phyloP scores from a whole-genome alignment of 2,113 vertebrate species.

The Stegostoma tigrinum region DNA sequence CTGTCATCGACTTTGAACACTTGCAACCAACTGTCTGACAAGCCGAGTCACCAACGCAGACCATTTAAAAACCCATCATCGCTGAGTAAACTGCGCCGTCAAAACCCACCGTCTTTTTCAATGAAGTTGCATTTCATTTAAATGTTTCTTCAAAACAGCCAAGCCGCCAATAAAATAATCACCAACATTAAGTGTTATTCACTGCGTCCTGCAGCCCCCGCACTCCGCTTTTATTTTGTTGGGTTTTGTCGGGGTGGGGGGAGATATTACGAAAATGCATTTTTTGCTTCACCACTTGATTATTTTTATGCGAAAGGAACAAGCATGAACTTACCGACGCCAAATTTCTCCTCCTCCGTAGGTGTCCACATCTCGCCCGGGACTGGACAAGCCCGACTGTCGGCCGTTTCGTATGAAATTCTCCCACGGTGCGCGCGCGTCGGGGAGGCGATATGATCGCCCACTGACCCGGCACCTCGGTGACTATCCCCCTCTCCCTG shows the following conservation, averaged over 20 bases:
- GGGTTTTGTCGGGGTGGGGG: background rate
- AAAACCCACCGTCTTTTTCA: background rate
- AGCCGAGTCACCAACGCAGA: background rate
- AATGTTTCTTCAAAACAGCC: background rate
- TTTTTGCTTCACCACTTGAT: background rate
- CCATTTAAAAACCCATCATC: background rate
- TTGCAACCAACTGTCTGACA: background rate
- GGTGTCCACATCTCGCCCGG: constrained; percentile 77
- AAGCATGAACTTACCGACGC: constrained; percentile 72
- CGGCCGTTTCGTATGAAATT: constrained; percentile 1
- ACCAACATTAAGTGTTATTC: background rate
- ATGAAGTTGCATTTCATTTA: background rate
- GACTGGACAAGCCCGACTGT: background rate
- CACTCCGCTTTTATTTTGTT: background rate
- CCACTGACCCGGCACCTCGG: constrained; percentile 8
- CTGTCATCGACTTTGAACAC: constrained; percentile 11
- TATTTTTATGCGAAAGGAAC: background rate
- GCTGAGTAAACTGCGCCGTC: background rate
- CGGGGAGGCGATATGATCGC: background rate
- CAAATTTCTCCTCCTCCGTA: constrained; percentile 88
- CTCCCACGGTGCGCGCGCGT: background rate
- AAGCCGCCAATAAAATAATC: background rate
- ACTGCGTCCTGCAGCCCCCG: background rate
- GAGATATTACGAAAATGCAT: background rate
- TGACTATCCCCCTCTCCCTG: background rate